A percentile compares a stretch with the other conserved stretches of the same genome.
Evolutionary conservation across 2,797 vertebrate species (phyloP).

Genomic region (Geotrypetes seraphini): DNA sequence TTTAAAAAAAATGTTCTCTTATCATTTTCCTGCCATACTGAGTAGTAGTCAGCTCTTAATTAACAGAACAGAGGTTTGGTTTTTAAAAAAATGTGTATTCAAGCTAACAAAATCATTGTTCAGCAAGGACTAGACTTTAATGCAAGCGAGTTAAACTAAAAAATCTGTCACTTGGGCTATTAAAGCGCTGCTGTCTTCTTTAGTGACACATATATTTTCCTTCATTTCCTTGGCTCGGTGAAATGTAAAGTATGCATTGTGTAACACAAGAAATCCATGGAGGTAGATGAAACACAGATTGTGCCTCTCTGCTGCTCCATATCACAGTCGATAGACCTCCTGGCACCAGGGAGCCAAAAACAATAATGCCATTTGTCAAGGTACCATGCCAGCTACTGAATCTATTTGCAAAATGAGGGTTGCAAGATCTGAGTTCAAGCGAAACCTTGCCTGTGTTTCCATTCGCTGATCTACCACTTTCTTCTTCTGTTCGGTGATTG

Average conservation of each 20-base stretch:
- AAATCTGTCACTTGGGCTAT: conserved; percentile 42
- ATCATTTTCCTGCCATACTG: conserved; percentile 35
- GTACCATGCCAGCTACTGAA: conserved; percentile 45
- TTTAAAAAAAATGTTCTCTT: conserved; percentile 36
- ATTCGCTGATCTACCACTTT: conserved; percentile 9
- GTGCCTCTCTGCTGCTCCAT: conserved; percentile 28
- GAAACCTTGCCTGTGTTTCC: conserved; percentile 17
- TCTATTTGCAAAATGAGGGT: conserved; percentile 39
- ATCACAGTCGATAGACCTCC: conserved; percentile 52
- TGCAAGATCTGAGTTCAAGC: conserved; percentile 20
- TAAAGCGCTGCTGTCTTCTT: conserved; percentile 37
- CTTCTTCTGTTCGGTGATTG: too few species aligned
- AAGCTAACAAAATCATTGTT: conserved; percentile 38
- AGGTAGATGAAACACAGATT: conserved; percentile 47
- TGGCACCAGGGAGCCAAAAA: conserved; percentile 49
- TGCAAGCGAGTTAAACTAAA: conserved; percentile 40
- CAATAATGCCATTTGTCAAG: conserved; percentile 31
- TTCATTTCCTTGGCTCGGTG: conserved; percentile 47
- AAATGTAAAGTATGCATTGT: conserved; percentile 44
- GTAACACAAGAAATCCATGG: conserved; percentile 30
- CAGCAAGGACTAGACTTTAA: conserved; percentile 39
- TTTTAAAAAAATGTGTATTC: conserved; percentile 34
- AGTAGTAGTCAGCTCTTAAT: conserved; percentile 43
- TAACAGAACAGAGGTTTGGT: conserved; percentile 34
- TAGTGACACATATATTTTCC: conserved; percentile 44